A percentile compares a stretch with the other conserved stretches of the same genome.
Evolutionary conservation across 2,797 vertebrate species (phyloP).

Genomic region (Lepus oiostolus): DNA sequence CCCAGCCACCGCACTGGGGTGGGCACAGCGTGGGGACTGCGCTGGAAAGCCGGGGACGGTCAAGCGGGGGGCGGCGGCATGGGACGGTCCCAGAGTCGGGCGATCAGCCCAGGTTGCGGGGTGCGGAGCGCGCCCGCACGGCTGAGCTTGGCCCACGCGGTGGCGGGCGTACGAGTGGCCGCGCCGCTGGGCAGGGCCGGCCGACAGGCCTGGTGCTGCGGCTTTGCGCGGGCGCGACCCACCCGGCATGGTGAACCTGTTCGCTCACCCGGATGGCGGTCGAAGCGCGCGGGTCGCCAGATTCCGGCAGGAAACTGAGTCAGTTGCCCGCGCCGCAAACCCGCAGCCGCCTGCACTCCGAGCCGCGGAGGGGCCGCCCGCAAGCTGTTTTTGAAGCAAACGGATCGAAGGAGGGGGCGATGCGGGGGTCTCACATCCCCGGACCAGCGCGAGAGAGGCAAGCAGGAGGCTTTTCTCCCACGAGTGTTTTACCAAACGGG

Average conservation of each 20-base stretch:
- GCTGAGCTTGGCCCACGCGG: too few species aligned
- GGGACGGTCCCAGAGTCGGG: too few species aligned
- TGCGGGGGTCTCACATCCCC: not conserved
- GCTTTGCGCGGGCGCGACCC: not conserved
- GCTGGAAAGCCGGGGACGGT: slow-evolving; percentile 43
- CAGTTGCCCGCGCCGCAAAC: not conserved
- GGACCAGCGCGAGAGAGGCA: not conserved
- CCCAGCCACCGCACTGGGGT: not conserved
- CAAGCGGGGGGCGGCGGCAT: not conserved
- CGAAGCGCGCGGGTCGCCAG: not conserved
- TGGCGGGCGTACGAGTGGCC: not conserved
- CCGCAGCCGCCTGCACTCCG: slow-evolving; percentile 8
- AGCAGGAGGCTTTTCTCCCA: not conserved
- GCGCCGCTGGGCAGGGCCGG: not conserved
- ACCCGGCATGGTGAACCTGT: not conserved
- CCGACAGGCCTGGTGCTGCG: not conserved
- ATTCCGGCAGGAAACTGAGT: slow-evolving; percentile 65
- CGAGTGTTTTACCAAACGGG: slow-evolving; percentile 46
- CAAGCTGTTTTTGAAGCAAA: too few species aligned
- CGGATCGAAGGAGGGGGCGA: not conserved
- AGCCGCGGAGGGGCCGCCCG: too few species aligned
- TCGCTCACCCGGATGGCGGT: not conserved
- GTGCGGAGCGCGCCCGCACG: too few species aligned
- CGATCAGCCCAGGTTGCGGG: too few species aligned
- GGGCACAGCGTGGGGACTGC: not conserved